Percentiles rank a stretch among this genome's conserved stretches.
phyloP scores from a whole-genome alignment of 2,797 vertebrate species.

The Manis pentadactyla region DNA sequence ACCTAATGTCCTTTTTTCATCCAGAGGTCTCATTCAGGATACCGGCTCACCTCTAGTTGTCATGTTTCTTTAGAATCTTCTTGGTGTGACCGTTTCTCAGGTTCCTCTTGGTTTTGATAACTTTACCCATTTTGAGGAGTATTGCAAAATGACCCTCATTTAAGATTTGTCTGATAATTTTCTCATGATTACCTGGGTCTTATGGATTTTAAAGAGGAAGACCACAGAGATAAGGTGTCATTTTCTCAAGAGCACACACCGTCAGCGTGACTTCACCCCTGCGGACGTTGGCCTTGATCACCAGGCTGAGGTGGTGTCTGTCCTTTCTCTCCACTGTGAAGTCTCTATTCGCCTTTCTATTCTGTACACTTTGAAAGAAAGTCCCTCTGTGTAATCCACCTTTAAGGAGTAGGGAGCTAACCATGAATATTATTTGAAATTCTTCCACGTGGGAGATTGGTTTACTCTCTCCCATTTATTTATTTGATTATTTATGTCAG shows the following conservation, averaged over 20 bases:
- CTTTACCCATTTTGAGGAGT: not conserved
- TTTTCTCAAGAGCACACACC: not conserved
- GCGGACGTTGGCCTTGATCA: not conserved
- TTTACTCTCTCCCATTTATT: not conserved
- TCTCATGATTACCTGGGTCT: not conserved
- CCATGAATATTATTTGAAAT: not conserved
- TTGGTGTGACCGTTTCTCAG: not conserved
- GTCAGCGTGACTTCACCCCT: not conserved
- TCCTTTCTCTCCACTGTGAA: not conserved
- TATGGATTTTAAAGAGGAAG: not conserved
- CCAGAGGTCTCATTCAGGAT: not conserved
- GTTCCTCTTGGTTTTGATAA: not conserved
- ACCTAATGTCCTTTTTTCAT: not conserved
- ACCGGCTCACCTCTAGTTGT: not conserved
- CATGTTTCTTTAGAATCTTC: not conserved
- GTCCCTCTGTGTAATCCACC: too few species aligned
- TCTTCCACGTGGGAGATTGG: not conserved
- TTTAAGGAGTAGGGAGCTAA: not conserved
- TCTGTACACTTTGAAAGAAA: not conserved
- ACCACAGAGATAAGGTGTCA: not conserved
- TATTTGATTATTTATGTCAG: not conserved
- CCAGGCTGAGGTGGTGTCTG: not conserved
- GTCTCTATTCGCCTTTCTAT: not conserved
- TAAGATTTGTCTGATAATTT: not conserved
- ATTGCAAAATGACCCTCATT: not conserved